These are phyloP conservation scores for Archocentrus centrarchus DNA, from an alignment of 2,113 vertebrate species.

Conservation along the genomic window DNA sequence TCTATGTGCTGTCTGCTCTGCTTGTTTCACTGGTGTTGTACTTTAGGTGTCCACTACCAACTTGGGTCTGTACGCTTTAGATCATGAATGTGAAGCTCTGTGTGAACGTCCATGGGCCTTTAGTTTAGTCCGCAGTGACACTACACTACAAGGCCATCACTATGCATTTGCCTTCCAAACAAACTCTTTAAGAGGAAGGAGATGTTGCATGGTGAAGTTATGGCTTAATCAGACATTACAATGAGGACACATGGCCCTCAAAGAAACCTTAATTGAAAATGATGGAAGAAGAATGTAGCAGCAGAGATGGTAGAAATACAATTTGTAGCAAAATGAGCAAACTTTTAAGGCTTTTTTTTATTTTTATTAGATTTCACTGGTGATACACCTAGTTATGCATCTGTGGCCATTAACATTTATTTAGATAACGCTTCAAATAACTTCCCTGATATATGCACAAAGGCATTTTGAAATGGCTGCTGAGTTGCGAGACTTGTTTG, in stretches of 20 bases:
- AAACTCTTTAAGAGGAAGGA: not conserved
- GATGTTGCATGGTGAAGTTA: not conserved
- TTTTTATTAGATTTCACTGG: not conserved
- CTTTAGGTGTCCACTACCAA: not conserved
- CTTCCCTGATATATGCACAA: not conserved
- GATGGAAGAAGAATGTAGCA: not conserved
- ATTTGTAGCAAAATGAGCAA: not conserved
- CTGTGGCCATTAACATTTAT: not conserved
- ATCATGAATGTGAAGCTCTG: not conserved
- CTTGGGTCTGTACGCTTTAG: not conserved
- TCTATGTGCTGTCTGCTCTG: not conserved
- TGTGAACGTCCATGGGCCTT: not conserved
- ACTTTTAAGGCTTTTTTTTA: not conserved
- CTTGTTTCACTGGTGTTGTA: not conserved
- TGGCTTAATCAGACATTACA: not conserved
- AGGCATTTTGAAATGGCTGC: not conserved
- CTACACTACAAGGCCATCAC: not conserved
- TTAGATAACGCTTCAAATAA: not conserved
- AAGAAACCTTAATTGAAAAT: not conserved
- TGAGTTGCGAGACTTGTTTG: no score
- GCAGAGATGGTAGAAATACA: not conserved
- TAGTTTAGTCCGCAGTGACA: not conserved
- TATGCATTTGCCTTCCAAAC: not conserved
- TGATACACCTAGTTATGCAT: not conserved
- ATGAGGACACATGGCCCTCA: not conserved